Evolutionary conservation across 1,140 invertebrate species (phyloP), one percentile per base, ranked within the genome.

Genomic region (Bombus balteatus): DNA sequence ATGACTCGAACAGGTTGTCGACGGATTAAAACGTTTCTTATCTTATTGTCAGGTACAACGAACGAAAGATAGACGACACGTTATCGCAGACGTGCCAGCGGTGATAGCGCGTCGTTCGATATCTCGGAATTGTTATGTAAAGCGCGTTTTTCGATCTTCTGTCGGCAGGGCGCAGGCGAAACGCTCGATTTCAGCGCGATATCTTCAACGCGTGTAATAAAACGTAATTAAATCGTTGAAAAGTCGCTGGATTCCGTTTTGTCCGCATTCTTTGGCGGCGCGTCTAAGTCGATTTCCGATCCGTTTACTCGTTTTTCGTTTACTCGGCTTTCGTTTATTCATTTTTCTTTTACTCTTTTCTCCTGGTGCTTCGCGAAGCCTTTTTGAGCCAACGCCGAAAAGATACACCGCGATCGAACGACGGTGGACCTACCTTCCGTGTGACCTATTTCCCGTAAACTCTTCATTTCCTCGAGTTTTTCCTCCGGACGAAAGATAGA

Each of bases 261-360:
- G 15, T 53, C 25, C 68, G 47, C 53, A 39, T 62, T 34, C n/a
- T 41, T 34, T 10, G 47, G 70, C 41, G 25, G 5, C 39, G 13
- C 28, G 53, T 2, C 25, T 22, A 10, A 47, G 65, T 82, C 81
- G 72, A 75, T 82, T 75, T 83, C 72, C 81, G 41, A 83, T 83
- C 15, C 53, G 73, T 32, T 37, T 43, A 22, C 32, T 5, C 22
- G 39, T 39, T 32, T 76, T 66, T 53, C 81, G 37, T 39, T 47
- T 66, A 0, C 18, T 37, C 39, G 34, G 1, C 2, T 66, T 53
- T 72, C 37, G 37, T 37, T 37, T 37, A 3, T 3, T 9, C 28
- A 18, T 47, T 65, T 66, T 75, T 47, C 81, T 2, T 47, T 18
- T 47, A 0, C 28, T 37, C 39, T 66, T 76, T 83, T 32, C 28